Evolutionary conservation across 2,113 vertebrate species (phyloP).

Genomic region (Isichthys henryi): DNA sequence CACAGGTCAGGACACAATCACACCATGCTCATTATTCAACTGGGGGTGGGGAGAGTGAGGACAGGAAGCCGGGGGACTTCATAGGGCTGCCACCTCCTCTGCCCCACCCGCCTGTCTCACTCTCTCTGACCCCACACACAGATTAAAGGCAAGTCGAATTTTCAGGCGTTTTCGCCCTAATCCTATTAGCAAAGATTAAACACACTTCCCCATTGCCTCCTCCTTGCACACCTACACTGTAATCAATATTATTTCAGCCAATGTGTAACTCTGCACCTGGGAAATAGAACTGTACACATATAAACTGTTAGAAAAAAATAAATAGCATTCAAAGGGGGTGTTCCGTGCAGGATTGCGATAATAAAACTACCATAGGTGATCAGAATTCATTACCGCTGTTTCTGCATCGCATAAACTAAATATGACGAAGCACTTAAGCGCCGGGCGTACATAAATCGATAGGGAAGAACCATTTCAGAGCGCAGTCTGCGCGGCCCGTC

Average conservation of each 20-base stretch:
- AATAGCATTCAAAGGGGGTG: not conserved
- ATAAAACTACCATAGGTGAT: not conserved
- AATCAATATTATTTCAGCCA: not conserved
- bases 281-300: not conserved
- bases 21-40: not conserved
- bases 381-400: conserved; percentile 1
- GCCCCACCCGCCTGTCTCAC: not conserved
- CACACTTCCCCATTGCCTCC: conserved; percentile 17
- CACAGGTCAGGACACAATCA: not conserved
- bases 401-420: not conserved
- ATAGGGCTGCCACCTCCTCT: not conserved
- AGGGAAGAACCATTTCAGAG: not conserved
- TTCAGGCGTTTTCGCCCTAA: conserved; percentile 43
- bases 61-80: not conserved
- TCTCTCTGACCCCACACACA: conserved; percentile 5
- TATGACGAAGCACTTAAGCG: not conserved
- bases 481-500: not conserved
- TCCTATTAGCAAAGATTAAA: conserved; percentile 38
- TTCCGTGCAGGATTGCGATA: not conserved
- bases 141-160: conserved; percentile 21
- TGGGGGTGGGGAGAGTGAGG: not conserved
- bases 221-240: not conserved
- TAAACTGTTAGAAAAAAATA: not conserved
- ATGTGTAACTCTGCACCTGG: not conserved
- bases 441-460: not conserved